Base-by-base conservation (phyloP, 92 coral and sea anemone species). In the Porites lobata region DNA sequence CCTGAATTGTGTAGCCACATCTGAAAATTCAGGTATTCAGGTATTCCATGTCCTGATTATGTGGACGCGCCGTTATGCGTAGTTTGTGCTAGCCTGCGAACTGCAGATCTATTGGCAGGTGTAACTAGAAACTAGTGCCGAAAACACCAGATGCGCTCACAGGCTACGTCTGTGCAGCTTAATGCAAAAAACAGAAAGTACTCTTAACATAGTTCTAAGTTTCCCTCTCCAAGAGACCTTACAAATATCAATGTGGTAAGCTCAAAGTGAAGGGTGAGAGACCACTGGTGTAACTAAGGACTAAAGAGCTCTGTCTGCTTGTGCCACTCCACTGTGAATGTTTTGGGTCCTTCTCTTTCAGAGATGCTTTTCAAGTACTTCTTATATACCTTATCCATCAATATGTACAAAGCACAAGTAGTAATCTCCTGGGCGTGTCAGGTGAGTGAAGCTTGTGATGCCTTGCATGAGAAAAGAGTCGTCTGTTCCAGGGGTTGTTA, bases 401-500 rank as follows among this genome's bases (percentile, higher is more conserved):
- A 18, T 56, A 74, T 74, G 67, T 76, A 77, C 17, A 89, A 43
- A 50, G 76, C 68, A 61, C 57, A 65, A 15, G 89, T 88, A n/a
- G 89, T 83, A n/a, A 89, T 76, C 72, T 89, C 54, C 64, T 89
- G 88, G 19, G 92, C 83, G 29, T 68, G 80, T 54, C 89, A 54
- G 9, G 92, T 67, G 24, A 83, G 83, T 57, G 78, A 32, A 18
- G 84, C 84, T 38, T 89, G 84, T 24, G 68, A 69, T 19, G 50
- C 92, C 57, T 85, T 87, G 17, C 80, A 24, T 29, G 32, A 29
- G 32, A 52, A 87, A 87, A 15, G 91, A 87, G 71, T 87, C 86
- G 15, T 77, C 91, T 2, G 87, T 81, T 74, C 91, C 90, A 15
- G 86, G 93, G 20, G 90, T 52, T 58, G 90, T 79, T 14, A 85